Evolutionary conservation across 2,888 invertebrate genomes (phyloP), one percentile per base, ranked within the genome.

Genomic region (Salticus scenicus): DNA sequence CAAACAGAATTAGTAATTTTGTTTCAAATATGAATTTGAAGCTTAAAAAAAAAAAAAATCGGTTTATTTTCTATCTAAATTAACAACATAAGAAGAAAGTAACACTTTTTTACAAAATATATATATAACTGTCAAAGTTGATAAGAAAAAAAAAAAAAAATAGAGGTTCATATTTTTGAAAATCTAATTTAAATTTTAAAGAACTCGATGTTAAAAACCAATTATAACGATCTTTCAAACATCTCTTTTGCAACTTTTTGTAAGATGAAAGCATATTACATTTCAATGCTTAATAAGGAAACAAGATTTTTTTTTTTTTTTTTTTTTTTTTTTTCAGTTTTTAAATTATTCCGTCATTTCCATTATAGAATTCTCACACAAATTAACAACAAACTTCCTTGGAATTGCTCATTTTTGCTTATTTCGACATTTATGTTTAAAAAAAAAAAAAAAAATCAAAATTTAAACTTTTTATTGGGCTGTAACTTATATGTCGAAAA

Each of bases 391-490:
- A 12, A 20, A 24, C 24, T 57, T 12, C 42, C 42, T 47, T 47
- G 10, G 17, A 47, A 47, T 47, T 47, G 7, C 10, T 24, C 24
- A 20, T 5, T 57, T 57, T 24, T 57, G 57, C 20, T 57, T 57
- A 57, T 57, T 57, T 57, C 57, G 57, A 24, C 57, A 57, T 24
- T 20, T 1, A 7, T 7, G 37, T 7, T 37, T 4, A 37, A 7
- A 10, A 37, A 37, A 37, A 37, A 37, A 37, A 37, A 10, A n/a
- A 10, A 57, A 80, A 80, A 74, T 74, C 73, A 80, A 80, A 74
- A 80, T 80, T 80, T 37, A 80, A 51, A 41, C 17, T 51, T 30
- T 51, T 74, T 80, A 74, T 69, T 64, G 31, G 51, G 17, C 67
- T 12, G 31, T 12, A 33, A 20, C 67, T 31, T 67, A 17, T 30